Evolutionary conservation across 2,888 invertebrate genomes (phyloP).

Genomic region (Epistrophella euchroma): DNA sequence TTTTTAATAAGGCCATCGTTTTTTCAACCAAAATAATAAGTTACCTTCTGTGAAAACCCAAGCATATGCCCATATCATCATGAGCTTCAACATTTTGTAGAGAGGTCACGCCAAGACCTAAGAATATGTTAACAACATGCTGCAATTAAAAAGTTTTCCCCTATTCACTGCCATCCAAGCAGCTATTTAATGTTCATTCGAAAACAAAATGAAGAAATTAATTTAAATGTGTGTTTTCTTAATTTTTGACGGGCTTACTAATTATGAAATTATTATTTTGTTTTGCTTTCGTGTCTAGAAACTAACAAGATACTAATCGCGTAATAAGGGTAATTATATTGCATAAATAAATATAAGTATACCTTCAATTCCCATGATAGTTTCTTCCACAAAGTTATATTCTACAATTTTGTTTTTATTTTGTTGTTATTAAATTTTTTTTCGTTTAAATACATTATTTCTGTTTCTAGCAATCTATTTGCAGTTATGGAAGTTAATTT

Average conservation of each 20-base stretch:
- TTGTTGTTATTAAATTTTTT: conserved; percentile 51
- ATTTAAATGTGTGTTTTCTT: conserved; percentile 51
- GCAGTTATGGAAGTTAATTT: conserved; percentile 65
- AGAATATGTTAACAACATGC: conserved; percentile 51
- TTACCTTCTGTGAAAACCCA: not conserved
- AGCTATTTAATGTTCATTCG: not conserved
- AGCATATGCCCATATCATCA: not conserved
- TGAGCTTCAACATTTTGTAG: not conserved
- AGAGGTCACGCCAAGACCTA: conserved; percentile 30
- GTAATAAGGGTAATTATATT: conserved; percentile 17
- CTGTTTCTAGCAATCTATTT: conserved; percentile 52
- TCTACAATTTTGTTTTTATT: conserved; percentile 49
- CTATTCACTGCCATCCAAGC: conserved; percentile 1
- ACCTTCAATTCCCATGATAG: conserved; percentile 41
- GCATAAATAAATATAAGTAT: not conserved
- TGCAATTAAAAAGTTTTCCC: conserved; percentile 42
- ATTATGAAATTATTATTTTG: conserved; percentile 37
- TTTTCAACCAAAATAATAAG: not conserved
- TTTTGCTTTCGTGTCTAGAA: not conserved
- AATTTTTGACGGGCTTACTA: conserved; percentile 53
- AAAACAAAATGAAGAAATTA: conserved; percentile 51
- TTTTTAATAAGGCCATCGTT: not conserved
- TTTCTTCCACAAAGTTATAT: conserved; percentile 23
- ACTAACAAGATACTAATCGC: conserved; percentile 36
- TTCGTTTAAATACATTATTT: conserved; percentile 16